Conservation (phyloP, 2,797 vertebrate genomes). For the Luscinia luscinia region DNA sequence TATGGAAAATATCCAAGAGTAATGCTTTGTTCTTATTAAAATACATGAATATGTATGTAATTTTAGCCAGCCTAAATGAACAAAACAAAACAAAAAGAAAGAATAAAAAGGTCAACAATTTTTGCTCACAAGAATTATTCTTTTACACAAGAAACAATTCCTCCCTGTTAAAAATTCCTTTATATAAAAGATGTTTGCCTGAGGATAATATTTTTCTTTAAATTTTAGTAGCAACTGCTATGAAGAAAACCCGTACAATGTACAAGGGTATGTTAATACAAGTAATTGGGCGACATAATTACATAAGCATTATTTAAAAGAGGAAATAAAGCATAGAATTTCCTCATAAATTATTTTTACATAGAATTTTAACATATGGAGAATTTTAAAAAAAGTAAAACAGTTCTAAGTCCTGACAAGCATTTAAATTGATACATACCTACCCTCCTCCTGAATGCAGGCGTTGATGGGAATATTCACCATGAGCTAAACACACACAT, state of each 20-base stretch:
- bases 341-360: slow-evolving; percentile 6
- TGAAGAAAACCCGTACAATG: not conserved
- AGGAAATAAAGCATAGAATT: slow-evolving; percentile 42
- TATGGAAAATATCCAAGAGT: slow-evolving; percentile 79
- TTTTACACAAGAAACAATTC: slow-evolving; percentile 2
- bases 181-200: not conserved
- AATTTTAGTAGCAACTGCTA: not conserved
- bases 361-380: not conserved
- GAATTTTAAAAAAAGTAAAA: not conserved
- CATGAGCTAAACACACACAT: not conserved
- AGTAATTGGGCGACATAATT: not conserved
- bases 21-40: slow-evolving; percentile 79
- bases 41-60: slow-evolving; percentile 81
- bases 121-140: slow-evolving; percentile 37
- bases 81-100: slow-evolving; percentile 43
- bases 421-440: not conserved
- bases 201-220: not conserved
- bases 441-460: not conserved
- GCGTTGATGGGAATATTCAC: not conserved
- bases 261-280: not conserved
- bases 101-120: slow-evolving; percentile 72
- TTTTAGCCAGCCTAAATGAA: slow-evolving; percentile 80
- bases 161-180: not conserved
- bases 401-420: not conserved
- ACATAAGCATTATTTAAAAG: slow-evolving; percentile 14